These are phyloP conservation scores for Cecidostiba fungosa DNA, from an alignment of 2,888 invertebrate species.

Conservation along the genomic window DNA sequence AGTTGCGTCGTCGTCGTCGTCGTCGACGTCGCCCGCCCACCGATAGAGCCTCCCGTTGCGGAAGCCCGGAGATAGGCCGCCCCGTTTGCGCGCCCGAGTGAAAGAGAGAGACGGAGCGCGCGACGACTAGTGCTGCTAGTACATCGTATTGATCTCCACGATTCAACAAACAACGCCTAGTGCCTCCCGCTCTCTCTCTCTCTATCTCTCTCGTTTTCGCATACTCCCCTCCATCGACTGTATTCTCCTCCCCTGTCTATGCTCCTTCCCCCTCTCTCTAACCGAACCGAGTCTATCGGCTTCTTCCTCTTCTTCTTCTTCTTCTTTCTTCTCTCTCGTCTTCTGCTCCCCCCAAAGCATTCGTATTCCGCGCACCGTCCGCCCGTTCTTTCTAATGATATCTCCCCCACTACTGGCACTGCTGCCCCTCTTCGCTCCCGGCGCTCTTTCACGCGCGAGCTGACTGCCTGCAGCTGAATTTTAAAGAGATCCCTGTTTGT, in stretches of 20 bases:
- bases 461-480: slow-evolving; percentile 15
- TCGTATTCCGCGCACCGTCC: slow-evolving; percentile 36
- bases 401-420: not conserved
- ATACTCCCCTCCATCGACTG: not conserved
- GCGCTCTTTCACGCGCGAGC: slow-evolving; percentile 24
- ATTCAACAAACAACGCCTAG: slow-evolving; percentile 78
- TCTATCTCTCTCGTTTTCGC: slow-evolving; percentile 55
- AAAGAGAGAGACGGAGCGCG: slow-evolving; percentile 36
- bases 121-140: slow-evolving; percentile 51
- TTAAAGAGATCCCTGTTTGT: not conserved
- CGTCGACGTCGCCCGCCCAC: slow-evolving; percentile 46
- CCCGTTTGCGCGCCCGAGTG: slow-evolving; percentile 36
- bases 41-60: slow-evolving; percentile 58
- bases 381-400: slow-evolving; percentile 17
- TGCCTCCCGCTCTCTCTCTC: slow-evolving; percentile 69
- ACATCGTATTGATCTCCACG: slow-evolving; percentile 77
- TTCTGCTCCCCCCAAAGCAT: slow-evolving; percentile 26
- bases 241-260: not conserved
- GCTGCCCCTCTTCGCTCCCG: not conserved
- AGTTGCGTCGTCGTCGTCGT: slow-evolving; percentile 15
- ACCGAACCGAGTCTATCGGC: not conserved
- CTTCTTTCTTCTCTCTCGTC: not conserved
- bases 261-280: slow-evolving; percentile 23
- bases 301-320: not conserved
- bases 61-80: slow-evolving; percentile 52